Evolutionary conservation across 30 jellyfish, hydroid and myxozoan genomes (phyloP), one percentile per base, ranked within the genome.

Genomic region (Hydractinia symbiolongicarpus): DNA sequence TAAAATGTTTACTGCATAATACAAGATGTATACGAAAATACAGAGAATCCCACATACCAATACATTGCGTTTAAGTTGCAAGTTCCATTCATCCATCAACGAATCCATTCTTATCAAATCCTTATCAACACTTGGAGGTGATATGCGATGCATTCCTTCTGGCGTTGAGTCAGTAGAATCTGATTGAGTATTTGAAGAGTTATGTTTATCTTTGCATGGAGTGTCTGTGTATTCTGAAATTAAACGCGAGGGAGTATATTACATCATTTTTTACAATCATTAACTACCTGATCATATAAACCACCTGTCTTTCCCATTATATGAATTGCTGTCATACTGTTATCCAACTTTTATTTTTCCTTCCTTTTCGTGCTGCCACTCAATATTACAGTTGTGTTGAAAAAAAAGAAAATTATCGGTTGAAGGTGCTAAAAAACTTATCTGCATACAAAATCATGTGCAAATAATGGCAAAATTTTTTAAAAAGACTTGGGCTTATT

Each of bases 81-180:
- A 44, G 54, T 93, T 82, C 97, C 97, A 89, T 44, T 79, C 89
- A 76, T 89, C 93, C 95, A 89, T 84, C 10, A 85, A 56, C 9
- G 71, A 53, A 40, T 89, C 97, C 97, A 89, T 89, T 60, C 97
- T 75, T 15, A 85, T 55, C 30, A 84, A 30, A 68, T 89, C 97
- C 54, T 50, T 82, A 62, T 89, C 97, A 61, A 77, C 51, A 30
- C 80, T 71, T 1, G 69, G 54, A n/a, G 80, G 15, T 8, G 80
- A 15, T 5, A 52, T 14, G 51, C 60, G 60, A 20, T 7, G 60
- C 40, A 10, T 4, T 15, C 40, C 60, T 14, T 71, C 80, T 71
- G 80, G 80, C 0, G 80, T 20, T 11, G 80, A 71, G n/a, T 50
- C 80, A n/a, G 74, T 64, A n/a, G 74, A 64, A 64, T 64, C 74